Conservation (phyloP, 1,140 invertebrate species). For the Drosophila bocki region DNA sequence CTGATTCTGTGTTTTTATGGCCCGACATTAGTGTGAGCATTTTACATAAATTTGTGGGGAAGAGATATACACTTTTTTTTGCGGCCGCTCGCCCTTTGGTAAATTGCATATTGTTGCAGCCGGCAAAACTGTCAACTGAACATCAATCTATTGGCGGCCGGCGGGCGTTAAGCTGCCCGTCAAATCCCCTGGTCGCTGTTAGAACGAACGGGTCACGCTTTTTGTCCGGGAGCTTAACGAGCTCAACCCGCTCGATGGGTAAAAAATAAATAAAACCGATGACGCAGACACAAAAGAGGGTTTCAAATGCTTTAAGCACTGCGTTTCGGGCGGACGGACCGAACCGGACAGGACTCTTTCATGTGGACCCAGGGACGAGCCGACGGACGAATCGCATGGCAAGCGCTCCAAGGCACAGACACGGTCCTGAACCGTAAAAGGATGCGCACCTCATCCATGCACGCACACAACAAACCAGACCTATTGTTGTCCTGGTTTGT, state of each 20-base stretch:
- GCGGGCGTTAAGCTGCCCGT: conserved; percentile 65
- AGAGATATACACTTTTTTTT: neutral
- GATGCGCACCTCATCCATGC: conserved; percentile 26
- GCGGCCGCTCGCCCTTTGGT: conserved; percentile 9
- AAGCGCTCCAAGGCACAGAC: conserved; percentile 68
- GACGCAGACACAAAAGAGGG: conserved; percentile 73
- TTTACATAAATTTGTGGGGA: conserved; percentile 38
- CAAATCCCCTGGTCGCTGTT: conserved; percentile 63
- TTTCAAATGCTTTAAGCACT: conserved; percentile 69
- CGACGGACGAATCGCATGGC: conserved; percentile 17
- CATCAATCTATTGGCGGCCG: conserved; percentile 76
- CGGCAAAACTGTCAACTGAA: conserved; percentile 69
- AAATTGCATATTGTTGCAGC: conserved; percentile 67
- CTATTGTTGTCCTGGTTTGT: conserved; percentile 30
- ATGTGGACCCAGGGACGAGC: conserved; percentile 50
- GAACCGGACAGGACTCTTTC: conserved; percentile 49
- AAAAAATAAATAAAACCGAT: conserved; percentile 55
- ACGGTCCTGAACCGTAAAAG: conserved; percentile 46
- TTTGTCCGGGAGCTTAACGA: conserved; percentile 70
- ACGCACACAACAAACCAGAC: neutral
- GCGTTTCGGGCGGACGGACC: conserved; percentile 37
- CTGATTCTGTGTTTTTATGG: conserved; percentile 31
- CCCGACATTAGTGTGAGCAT: conserved; percentile 58
- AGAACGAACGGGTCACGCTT: conserved; percentile 65
- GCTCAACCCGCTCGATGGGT: conserved; percentile 50